Evolutionary conservation across 2,113 vertebrate genomes (phyloP).

Genomic region (Myanophis thanlyinensis): DNA sequence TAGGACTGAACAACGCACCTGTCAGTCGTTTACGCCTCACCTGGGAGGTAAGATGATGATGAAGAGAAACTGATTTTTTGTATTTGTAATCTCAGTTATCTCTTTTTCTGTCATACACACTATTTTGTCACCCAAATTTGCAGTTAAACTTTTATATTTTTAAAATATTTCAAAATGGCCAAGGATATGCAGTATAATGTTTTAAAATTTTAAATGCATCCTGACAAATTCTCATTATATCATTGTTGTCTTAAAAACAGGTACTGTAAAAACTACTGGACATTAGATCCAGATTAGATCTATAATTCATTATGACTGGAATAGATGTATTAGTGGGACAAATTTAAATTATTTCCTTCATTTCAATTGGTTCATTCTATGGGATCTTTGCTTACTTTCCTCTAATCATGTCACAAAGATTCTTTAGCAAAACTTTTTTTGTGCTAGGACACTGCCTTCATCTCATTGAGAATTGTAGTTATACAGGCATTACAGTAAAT

Average conservation of each 20-base stretch:
- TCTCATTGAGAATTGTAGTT: not conserved
- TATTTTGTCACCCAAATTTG: not conserved
- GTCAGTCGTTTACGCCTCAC: slow-evolving; percentile 89
- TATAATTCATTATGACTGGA: not conserved
- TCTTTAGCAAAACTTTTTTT: not conserved
- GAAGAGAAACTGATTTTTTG: not conserved
- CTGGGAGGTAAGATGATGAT: slow-evolving; percentile 83
- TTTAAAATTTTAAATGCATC: not conserved
- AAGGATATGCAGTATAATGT: not conserved
- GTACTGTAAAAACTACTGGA: not conserved
- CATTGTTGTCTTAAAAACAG: not conserved
- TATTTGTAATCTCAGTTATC: not conserved
- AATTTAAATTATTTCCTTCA: not conserved
- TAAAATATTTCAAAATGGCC: not conserved
- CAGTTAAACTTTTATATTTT: not conserved
- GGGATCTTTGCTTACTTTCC: not conserved
- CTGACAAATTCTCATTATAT: not conserved
- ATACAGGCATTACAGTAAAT: not conserved
- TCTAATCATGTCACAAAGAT: not conserved
- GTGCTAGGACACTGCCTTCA: not conserved
- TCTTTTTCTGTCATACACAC: not conserved
- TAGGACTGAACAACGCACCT: slow-evolving; percentile 91
- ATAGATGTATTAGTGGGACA: not conserved
- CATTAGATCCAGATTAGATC: not conserved
- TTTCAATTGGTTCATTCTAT: not conserved